Conservation (phyloP, 1,140 invertebrate species). For the Pteromalus puparum region DNA sequence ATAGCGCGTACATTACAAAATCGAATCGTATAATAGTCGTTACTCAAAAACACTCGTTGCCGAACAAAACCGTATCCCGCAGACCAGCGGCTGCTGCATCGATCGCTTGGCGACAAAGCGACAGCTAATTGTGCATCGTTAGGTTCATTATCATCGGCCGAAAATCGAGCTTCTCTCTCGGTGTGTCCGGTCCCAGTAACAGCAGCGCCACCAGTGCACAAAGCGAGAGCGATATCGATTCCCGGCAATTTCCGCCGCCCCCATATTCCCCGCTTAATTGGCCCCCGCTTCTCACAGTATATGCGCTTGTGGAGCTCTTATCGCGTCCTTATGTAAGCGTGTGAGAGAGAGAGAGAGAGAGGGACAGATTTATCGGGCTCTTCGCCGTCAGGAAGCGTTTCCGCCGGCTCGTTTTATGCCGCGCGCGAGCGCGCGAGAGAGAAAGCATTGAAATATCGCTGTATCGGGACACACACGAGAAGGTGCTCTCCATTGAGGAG, state of each 20-base stretch:
- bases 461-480: conserved; percentile 49
- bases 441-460: conserved; percentile 60
- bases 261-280: conserved; percentile 17
- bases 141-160: conserved; percentile 49
- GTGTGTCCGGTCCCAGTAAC: not conserved
- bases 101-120: conserved; percentile 36
- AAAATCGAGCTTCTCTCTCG: conserved; percentile 38
- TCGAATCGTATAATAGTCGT: not conserved
- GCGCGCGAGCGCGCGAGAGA: not conserved
- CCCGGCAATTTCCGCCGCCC: conserved; percentile 41
- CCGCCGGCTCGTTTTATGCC: conserved; percentile 53
- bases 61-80: not conserved
- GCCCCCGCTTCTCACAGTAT: conserved; percentile 34
- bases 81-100: not conserved
- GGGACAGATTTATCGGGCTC: conserved; percentile 46
- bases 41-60: conserved; percentile 40
- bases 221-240: conserved; percentile 48
- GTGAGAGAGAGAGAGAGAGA: not conserved
- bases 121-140: conserved; percentile 52
- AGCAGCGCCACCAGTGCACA: not conserved
- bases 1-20: not conserved
- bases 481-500: not conserved
- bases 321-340: conserved; percentile 47
- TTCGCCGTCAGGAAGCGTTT: conserved; percentile 54
- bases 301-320: conserved; percentile 26